Percentiles rank a stretch among this genome's conserved stretches.
Conservation (phyloP, 2,797 vertebrate genomes). For the Cichlasoma orientale region DNA sequence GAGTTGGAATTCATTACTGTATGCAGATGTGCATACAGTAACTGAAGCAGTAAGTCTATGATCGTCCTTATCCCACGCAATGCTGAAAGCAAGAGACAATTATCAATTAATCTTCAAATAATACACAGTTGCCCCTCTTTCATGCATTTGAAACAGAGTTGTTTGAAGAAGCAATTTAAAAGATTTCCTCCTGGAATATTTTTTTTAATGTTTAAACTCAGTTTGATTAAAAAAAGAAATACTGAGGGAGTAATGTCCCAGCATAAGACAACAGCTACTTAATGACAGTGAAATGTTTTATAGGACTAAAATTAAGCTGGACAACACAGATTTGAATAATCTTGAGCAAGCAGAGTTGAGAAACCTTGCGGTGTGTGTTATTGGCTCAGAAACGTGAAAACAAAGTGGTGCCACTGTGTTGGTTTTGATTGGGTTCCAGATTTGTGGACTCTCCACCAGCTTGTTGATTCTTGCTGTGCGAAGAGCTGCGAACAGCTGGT, state of each 20-base stretch:
- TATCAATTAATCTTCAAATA: accelerated
- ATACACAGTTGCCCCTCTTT: not conserved
- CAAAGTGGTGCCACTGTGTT: not conserved
- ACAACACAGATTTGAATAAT: not conserved
- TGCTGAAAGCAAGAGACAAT: not conserved
- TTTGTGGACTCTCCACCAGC: constrained; percentile 31
- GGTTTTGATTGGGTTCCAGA: constrained; percentile 35
- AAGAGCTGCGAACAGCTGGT: constrained; percentile 63
- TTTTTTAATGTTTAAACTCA: not conserved
- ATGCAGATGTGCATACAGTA: not conserved
- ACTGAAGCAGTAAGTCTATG: not conserved
- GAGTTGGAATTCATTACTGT: not conserved
- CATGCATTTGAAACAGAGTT: not conserved
- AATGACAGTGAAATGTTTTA: not conserved
- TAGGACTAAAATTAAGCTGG: not conserved
- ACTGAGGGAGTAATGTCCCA: not conserved
- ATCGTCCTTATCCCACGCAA: not conserved
- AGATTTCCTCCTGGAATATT: not conserved
- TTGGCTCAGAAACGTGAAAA: constrained; percentile 6
- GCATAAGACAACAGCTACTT: not conserved
- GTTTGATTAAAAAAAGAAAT: not conserved
- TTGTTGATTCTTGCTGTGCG: constrained; percentile 41
- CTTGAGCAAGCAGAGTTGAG: not conserved
- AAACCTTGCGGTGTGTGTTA: not conserved
- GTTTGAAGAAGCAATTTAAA: not conserved